Conservation (phyloP, 2,797 vertebrate species). For the Esox lucius region DNA sequence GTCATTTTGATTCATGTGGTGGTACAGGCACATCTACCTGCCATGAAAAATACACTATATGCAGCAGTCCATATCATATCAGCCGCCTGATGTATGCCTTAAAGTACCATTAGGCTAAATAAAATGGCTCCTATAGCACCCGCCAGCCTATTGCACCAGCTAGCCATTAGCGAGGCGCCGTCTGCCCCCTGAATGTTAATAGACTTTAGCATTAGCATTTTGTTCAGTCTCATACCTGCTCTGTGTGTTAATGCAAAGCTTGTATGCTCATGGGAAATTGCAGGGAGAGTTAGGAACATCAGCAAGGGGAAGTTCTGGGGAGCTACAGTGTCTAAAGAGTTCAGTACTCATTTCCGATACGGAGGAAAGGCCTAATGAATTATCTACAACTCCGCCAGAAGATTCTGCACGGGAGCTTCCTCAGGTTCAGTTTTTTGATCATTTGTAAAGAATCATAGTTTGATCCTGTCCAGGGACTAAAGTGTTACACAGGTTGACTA, state of each 20-base stretch:
- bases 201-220: slow-evolving; percentile 62
- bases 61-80: slow-evolving; percentile 78
- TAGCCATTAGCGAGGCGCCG: slow-evolving; percentile 61
- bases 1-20: slow-evolving; percentile 82
- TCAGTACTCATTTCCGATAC: too few relatives aligned
- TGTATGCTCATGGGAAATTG: neutral
- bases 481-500: neutral
- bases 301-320: neutral
- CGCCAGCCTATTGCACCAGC: neutral
- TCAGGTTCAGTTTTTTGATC: too few relatives aligned
- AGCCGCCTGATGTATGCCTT: slow-evolving; percentile 69
- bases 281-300: neutral
- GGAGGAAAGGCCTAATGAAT: too few relatives aligned
- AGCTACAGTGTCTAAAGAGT: neutral
- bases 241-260: neutral
- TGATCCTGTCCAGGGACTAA: neutral
- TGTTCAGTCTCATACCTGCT: neutral
- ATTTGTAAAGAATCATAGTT: neutral
- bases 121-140: slow-evolving; percentile 59
- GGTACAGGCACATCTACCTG: slow-evolving; percentile 68
- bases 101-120: slow-evolving; percentile 69
- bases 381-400: too few relatives aligned
- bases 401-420: too few relatives aligned
- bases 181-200: slow-evolving; percentile 68
- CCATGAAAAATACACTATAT: slow-evolving; percentile 75